Percentiles rank a stretch among this genome's conserved stretches.
phyloP scores from a whole-genome alignment of 2,113 vertebrate species.

The Triplophysa siluroides region DNA sequence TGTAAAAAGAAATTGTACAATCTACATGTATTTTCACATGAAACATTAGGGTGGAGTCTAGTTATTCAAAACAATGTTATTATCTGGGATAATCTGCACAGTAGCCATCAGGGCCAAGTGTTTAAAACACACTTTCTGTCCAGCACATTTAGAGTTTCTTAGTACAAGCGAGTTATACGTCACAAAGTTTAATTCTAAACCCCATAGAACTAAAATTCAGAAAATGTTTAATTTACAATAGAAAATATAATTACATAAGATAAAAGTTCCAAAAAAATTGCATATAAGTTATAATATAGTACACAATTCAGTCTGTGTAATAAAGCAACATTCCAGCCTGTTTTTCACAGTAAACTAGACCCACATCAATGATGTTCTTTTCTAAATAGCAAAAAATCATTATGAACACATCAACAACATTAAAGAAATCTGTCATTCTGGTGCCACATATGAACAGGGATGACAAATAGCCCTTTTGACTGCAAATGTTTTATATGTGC shows the following conservation, averaged over 20 bases:
- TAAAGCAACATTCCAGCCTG: slow-evolving; percentile 28
- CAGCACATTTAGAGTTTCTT: background rate
- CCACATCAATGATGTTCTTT: background rate
- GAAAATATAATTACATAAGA: slow-evolving; percentile 18
- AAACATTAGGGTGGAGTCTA: background rate
- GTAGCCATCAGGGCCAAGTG: background rate
- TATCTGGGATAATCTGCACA: background rate
- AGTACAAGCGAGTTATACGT: background rate
- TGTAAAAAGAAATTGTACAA: background rate
- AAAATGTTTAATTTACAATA: background rate
- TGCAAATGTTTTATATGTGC: background rate
- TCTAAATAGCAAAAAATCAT: background rate
- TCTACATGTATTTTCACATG: slow-evolving; percentile 19
- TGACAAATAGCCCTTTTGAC: slow-evolving; percentile 1
- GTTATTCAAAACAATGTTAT: background rate
- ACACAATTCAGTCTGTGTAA: slow-evolving; percentile 32
- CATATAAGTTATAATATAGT: slow-evolving; percentile 29
- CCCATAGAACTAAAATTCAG: background rate
- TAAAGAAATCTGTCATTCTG: background rate
- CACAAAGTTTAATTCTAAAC: background rate
- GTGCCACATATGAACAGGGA: background rate
- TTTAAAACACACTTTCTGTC: background rate
- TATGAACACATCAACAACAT: slow-evolving; percentile 3
- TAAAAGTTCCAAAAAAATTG: slow-evolving; percentile 14
- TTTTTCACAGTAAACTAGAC: slow-evolving; percentile 31